Evolutionary conservation across 2,113 vertebrate species (phyloP).

Genomic region (Cavia aperea): DNA sequence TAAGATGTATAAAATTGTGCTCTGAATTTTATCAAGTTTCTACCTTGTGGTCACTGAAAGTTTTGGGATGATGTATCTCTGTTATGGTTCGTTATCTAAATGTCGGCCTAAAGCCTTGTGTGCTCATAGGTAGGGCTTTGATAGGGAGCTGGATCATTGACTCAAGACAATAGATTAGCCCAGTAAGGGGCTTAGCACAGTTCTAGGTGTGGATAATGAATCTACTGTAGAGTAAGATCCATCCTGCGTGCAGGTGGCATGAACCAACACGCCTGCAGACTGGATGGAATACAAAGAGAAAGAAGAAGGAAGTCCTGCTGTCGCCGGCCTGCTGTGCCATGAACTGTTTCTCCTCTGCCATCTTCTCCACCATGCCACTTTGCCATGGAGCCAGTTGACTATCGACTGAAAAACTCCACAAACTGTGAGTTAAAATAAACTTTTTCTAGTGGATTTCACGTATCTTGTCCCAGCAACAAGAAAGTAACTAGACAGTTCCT

Average conservation of each 20-base stretch:
- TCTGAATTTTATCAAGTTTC: background rate
- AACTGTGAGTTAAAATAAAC: background rate
- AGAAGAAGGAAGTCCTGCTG: background rate
- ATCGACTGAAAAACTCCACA: background rate
- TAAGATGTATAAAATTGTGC: background rate
- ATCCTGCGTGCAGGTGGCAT: background rate
- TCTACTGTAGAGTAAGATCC: background rate
- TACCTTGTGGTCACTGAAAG: background rate
- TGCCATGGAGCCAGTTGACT: background rate
- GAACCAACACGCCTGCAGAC: background rate
- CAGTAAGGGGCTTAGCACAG: background rate
- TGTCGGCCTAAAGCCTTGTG: background rate
- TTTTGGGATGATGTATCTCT: background rate
- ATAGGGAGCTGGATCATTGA: background rate
- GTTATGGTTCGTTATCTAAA: background rate
- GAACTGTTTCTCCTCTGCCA: background rate
- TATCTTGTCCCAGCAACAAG: background rate
- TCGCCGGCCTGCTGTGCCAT: background rate
- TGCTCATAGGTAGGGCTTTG: background rate
- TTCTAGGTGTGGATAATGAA: background rate
- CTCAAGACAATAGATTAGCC: background rate
- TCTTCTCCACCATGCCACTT: background rate
- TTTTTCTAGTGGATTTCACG: background rate
- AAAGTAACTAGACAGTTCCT: background rate
- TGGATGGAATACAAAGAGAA: background rate